These are phyloP conservation scores for Callosobruchus maculatus DNA, from an alignment of 2,888 invertebrate species.

Conservation along the genomic window DNA sequence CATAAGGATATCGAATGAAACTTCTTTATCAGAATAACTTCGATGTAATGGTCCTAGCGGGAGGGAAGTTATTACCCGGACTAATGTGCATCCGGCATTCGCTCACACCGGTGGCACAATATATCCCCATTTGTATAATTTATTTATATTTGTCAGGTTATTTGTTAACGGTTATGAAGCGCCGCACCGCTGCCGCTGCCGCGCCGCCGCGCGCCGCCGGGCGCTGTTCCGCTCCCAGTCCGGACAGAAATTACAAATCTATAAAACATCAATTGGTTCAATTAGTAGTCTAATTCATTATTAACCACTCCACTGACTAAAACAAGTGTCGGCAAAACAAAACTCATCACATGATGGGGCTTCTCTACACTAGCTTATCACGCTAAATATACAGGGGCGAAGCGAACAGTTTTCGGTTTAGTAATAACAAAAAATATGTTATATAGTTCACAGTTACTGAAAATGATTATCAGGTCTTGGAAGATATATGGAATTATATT, in stretches of 20 bases:
- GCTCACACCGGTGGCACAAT: slow-evolving; percentile 3
- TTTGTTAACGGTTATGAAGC: slow-evolving; percentile 17
- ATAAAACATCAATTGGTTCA: slow-evolving; percentile 28
- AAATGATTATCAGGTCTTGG: too few relatives aligned
- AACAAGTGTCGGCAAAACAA: slow-evolving; percentile 26
- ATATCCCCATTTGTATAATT: slow-evolving; percentile 21
- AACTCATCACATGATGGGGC: slow-evolving; percentile 17
- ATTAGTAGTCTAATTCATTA: slow-evolving; percentile 27
- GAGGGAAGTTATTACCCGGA: not conserved
- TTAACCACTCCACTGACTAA: slow-evolving; percentile 21
- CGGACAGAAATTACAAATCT: slow-evolving; percentile 22
- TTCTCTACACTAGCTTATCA: not conserved
- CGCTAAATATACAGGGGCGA: not conserved
- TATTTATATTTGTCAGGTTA: slow-evolving; percentile 26
- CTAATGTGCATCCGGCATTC: not conserved
- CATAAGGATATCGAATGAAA: too few relatives aligned
- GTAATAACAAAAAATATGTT: too few relatives aligned
- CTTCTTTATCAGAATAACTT: too few relatives aligned
- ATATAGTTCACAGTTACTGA: too few relatives aligned
- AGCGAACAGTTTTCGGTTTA: not conserved
- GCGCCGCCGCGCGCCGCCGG: not conserved
- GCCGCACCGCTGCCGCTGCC: not conserved
- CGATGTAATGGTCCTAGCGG: too few relatives aligned
- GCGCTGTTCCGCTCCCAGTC: not conserved
- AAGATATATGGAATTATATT: too few relatives aligned